Evolutionary conservation across 1,140 invertebrate species (phyloP).

Genomic region (Tetramorium parvispinum): DNA sequence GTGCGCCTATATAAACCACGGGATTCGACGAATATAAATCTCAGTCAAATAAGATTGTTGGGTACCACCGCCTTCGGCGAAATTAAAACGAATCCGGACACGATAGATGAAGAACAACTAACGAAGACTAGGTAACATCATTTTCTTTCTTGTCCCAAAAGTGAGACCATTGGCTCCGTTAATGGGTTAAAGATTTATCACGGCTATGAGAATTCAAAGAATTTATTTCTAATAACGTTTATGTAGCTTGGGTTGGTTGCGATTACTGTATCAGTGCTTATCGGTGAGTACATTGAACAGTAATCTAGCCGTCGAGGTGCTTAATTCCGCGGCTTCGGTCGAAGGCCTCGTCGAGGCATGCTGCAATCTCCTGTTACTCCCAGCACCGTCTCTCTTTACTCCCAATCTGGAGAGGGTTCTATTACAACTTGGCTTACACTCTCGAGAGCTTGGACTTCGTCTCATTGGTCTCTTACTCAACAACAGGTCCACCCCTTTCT

Average conservation of each 20-base stretch:
- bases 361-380: constrained; percentile 91
- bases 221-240: constrained; percentile 65
- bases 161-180: not conserved
- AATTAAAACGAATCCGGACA: constrained; percentile 82
- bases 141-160: not conserved
- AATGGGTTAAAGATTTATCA: not conserved
- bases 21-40: constrained; percentile 94
- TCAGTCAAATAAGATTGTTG: constrained; percentile 94
- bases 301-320: constrained; percentile 83
- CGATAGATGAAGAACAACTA: constrained; percentile 83
- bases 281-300: constrained; percentile 85
- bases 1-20: constrained; percentile 92
- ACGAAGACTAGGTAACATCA: constrained; percentile 84
- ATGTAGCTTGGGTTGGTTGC: constrained; percentile 89
- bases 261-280: constrained; percentile 89
- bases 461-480: constrained; percentile 88
- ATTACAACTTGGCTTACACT: constrained; percentile 88
- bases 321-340: constrained; percentile 88
- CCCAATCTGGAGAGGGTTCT: constrained; percentile 89
- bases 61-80: constrained; percentile 92
- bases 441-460: constrained; percentile 86
- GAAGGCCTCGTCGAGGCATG: constrained; percentile 90
- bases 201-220: not conserved
- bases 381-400: constrained; percentile 88
- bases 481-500: constrained; percentile 84